Base-by-base conservation (phyloP, 2,888 invertebrate species). In the Heteromyza rotundicornis region DNA sequence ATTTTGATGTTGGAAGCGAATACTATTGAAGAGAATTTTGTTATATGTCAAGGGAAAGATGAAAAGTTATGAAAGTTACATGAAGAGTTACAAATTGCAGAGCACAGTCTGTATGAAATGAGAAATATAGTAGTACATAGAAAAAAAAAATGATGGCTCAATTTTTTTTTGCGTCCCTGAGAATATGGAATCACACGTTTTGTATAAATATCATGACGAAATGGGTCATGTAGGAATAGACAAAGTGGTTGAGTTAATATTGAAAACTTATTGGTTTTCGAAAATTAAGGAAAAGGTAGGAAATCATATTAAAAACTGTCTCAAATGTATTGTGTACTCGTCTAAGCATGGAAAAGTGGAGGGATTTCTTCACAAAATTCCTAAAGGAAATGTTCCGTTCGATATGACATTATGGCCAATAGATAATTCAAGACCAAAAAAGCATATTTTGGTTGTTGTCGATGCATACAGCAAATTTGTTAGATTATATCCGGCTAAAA, bases 321-420 rank as follows among this genome's bases (percentile, higher is more conserved):
- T 56, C 2, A 56, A 44, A n/a, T 56, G 36, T 22, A 56, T 56
- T 20, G 40, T 20, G 2, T 56, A 16, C 40, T 56, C 56, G 2
- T 16, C 40, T 10, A 23, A 56, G 14, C 5, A 36, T 20, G 23
- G 23, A 1, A 19, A 20, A 2, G 2, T 12, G 5, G 32, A 32
- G 32, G 32, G 32, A 32, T 12, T 32, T 32, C 32, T 5, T 12
- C 32, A 5, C 32, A 32, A 32, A 8, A 32, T 32, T 32, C 32
- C 32, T 5, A 32, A 32, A 32, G 7, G 12, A 32, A 32, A 32
- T 5, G 12, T 32, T 32, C 32, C 32, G 12, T 32, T 32, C 5
- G 32, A 32, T 47, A 16, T 5, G 7, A 7, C n/a, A 47, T n/a
- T 47, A 47, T 47, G 47, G 7, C 16, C 47, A n/a, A 7, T 47